These are phyloP conservation scores for Gymnosoma rotundatum DNA, from an alignment of 2,888 invertebrate genomes.

Conservation along the genomic window DNA sequence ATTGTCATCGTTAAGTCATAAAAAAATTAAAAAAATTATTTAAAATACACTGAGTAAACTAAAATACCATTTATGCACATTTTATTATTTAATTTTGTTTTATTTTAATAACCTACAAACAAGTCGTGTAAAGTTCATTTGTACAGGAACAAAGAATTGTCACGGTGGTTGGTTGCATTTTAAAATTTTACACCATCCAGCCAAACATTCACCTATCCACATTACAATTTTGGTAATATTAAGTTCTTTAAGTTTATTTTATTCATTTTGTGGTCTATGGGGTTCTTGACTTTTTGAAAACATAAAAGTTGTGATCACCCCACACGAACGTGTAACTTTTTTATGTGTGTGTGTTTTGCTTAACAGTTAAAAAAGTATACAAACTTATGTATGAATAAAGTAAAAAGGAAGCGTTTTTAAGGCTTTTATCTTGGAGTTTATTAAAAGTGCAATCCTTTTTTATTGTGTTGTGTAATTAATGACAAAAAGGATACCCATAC, in stretches of 20 bases:
- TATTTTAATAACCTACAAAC: constrained; percentile 38
- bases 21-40: constrained; percentile 19
- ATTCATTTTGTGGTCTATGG: constrained; percentile 20
- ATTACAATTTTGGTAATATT: constrained; percentile 54
- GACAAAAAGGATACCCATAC: constrained; percentile 10
- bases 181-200: constrained; percentile 36
- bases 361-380: constrained; percentile 11
- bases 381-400: not conserved
- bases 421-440: not conserved
- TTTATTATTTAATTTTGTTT: constrained; percentile 5
- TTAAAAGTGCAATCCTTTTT: not conserved
- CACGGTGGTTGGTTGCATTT: constrained; percentile 57
- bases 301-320: constrained; percentile 35
- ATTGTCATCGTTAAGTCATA: constrained; percentile 53
- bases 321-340: not conserved
- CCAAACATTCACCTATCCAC: constrained; percentile 20
- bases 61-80: constrained; percentile 40
- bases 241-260: not conserved
- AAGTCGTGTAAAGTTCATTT: constrained; percentile 49
- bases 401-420: not conserved
- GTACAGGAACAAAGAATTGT: constrained; percentile 42
- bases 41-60: not conserved
- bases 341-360: constrained; percentile 25
- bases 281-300: constrained; percentile 69
- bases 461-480: not conserved